phyloP scores from a whole-genome alignment of 2,113 vertebrate genomes.

The Dasyprocta punctata region DNA sequence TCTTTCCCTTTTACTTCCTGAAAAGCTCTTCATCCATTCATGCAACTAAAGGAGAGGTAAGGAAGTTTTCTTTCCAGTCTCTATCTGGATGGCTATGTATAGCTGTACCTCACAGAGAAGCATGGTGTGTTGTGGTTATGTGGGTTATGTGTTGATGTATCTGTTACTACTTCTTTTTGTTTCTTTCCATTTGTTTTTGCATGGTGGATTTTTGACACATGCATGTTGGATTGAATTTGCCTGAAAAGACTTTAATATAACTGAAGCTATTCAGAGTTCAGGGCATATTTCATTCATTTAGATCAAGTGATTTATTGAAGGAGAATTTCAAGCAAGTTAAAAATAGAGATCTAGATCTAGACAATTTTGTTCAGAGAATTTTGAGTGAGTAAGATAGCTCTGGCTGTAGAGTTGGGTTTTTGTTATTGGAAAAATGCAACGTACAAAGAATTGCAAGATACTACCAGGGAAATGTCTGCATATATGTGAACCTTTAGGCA shows the following conservation, averaged over 20 bases:
- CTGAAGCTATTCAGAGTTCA: background rate
- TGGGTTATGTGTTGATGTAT: background rate
- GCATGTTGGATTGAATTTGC: constrained; percentile 38
- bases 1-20: constrained; percentile 1
- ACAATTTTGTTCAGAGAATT: constrained; percentile 67
- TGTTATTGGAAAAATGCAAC: constrained; percentile 59
- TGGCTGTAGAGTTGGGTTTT: constrained; percentile 41
- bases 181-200: background rate
- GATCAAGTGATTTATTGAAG: constrained; percentile 64
- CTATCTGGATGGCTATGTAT: background rate
- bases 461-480: constrained; percentile 7
- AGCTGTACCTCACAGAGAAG: background rate
- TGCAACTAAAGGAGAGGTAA: background rate
- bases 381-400: constrained; percentile 38
- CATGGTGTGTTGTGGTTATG: background rate
- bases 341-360: constrained; percentile 65
- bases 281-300: constrained; percentile 5
- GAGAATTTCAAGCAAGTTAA: constrained; percentile 59
- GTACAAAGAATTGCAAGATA: background rate
- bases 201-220: background rate
- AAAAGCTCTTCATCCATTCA: background rate
- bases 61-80: background rate
- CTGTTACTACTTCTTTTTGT: background rate
- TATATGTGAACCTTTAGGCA: constrained; percentile 52
- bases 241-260: constrained; percentile 30